A percentile compares a stretch with the other conserved stretches of the same genome.
Evolutionary conservation across 2,888 invertebrate species (phyloP).

Genomic region (Scrobipalpa atriplicella): DNA sequence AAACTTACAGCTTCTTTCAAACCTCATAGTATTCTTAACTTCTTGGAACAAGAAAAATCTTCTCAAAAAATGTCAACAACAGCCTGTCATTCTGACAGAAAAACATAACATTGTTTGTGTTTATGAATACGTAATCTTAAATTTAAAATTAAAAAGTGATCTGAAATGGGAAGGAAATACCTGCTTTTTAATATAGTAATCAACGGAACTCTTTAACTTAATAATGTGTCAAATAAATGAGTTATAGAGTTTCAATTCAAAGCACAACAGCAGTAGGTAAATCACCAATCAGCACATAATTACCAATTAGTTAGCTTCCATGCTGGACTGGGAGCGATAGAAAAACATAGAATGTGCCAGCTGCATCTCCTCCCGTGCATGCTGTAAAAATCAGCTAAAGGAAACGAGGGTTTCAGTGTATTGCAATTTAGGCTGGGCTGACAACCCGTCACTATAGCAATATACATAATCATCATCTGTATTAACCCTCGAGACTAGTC

Average conservation of each 20-base stretch:
- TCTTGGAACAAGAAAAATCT: neutral
- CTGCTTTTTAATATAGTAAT: neutral
- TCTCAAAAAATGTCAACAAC: neutral
- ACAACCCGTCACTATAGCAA: no score
- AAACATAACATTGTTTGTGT: neutral
- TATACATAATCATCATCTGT: no score
- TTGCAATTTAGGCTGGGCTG: no score
- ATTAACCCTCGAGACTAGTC: no score
- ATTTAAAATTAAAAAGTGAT: neutral
- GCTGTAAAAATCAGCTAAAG: no score
- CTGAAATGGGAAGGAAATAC: neutral
- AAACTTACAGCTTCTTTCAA: no score
- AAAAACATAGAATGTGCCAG: no score
- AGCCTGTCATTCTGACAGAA: neutral
- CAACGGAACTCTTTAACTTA: neutral
- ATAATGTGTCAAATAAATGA: neutral
- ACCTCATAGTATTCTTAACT: neutral
- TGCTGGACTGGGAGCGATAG: no score
- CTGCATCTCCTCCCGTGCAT: no score
- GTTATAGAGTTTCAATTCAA: neutral
- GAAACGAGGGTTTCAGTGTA: no score
- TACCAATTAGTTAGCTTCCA: no score
- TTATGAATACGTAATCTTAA: neutral
- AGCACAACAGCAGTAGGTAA: neutral
- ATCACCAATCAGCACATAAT: no score